Evolutionary conservation across 2,797 vertebrate genomes (phyloP), one percentile per base, ranked within the genome.

Genomic region (Pseudotriccus pelzelni): DNA sequence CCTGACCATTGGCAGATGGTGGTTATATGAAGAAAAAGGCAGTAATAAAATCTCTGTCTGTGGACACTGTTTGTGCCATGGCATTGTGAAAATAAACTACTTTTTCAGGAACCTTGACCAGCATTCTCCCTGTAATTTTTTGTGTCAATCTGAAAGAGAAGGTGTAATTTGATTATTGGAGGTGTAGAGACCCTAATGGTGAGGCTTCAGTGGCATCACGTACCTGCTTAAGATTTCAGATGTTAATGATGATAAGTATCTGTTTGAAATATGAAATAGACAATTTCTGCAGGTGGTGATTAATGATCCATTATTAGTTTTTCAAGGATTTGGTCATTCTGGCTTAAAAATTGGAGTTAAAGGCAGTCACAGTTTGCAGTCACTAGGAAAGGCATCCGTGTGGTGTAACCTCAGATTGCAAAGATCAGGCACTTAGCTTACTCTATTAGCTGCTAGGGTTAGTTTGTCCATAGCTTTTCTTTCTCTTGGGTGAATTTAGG

Each of bases 141-240:
- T 67, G 6, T 87, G 39, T 79, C 55, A 53, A 0, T 68, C 22
- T 47, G 30, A 72, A 85, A 89, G 41, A 64, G 21, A 55, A 70
- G 19, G 22, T 2, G 2, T 44, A 37, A 50, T 84, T 89, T 85
- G 23, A 15, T 74, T 79, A 18, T 37, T 3, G 3, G 41, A 84
- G 21, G 39, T 68, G 32, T 25, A 37, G 53, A 66, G 21, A 73
- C 16, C 12, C 16, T 70, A 22, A 25, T 28, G 62, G 6, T 89
- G 60, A 70, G 34, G 41, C 9, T 59, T 82, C 19, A 76, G 0
- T 77, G 47, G 21, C 66, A 55, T 72, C 8, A 12, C 0, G 0
- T 77, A 58, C 19, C 25, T 64, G 34, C 59, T 77, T 67, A 68
- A 81, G 15, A 27, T 88, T 85, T 94, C 50, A 59, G 58, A 62